These are phyloP conservation scores for Hylaeus anthracinus DNA, from an alignment of 1,140 invertebrate genomes.

Conservation along the genomic window DNA sequence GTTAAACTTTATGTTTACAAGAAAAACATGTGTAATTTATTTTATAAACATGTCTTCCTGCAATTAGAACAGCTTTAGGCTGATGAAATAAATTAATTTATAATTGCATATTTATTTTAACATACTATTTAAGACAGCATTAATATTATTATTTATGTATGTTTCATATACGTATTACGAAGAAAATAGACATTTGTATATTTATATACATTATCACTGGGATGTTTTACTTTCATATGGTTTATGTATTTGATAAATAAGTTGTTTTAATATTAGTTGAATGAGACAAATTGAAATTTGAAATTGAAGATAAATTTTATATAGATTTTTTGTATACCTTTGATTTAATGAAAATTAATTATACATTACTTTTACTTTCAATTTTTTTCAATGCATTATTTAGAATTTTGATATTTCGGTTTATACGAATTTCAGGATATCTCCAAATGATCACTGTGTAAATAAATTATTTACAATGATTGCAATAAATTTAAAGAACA, in stretches of 20 bases:
- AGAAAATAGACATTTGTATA: slow-evolving; percentile 9
- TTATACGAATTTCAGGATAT: neutral
- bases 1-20: neutral
- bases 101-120: slow-evolving; percentile 24
- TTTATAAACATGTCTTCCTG: slow-evolving; percentile 15
- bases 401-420: neutral
- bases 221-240: neutral
- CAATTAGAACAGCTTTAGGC: neutral
- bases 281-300: neutral
- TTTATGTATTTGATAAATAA: neutral
- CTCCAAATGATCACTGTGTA: neutral
- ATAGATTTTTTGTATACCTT: neutral
- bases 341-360: neutral
- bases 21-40: neutral
- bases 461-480: slow-evolving; percentile 1
- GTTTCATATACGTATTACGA: neutral
- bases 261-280: neutral
- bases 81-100: slow-evolving; percentile 10
- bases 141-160: slow-evolving; percentile 6
- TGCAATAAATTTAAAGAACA: slow-evolving; percentile 18
- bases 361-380: neutral
- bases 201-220: neutral
- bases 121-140: slow-evolving; percentile 2
- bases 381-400: neutral
- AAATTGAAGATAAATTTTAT: slow-evolving; percentile 2